phyloP scores from a whole-genome alignment of 2,888 invertebrate species.

The Pollenia labialis region DNA sequence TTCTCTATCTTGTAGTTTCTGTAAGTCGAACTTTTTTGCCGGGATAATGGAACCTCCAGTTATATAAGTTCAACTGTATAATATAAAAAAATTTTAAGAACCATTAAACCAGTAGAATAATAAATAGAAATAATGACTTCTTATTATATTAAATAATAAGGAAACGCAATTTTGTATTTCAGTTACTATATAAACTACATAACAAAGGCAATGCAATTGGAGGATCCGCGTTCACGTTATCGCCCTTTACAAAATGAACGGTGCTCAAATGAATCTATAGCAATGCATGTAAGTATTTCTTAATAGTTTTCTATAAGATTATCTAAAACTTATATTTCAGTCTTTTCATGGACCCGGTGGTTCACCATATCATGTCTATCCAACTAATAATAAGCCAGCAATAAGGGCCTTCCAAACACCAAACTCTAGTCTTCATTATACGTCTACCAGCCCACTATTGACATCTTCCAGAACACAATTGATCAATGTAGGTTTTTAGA shows the following conservation, averaged over 20 bases:
- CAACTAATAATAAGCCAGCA: conserved; percentile 87
- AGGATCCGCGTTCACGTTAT: conserved; percentile 89
- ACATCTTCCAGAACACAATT: conserved; percentile 80
- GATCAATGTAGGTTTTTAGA: conserved; percentile 75
- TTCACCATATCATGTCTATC: conserved; percentile 91
- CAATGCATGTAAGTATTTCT: conserved; percentile 86
- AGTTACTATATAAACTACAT: conserved; percentile 91
- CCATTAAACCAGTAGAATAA: too few relatives aligned
- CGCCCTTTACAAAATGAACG: conserved; percentile 85
- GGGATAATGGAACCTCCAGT: too few relatives aligned
- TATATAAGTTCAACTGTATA: too few relatives aligned
- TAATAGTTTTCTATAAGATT: neutral
- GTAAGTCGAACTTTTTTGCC: too few relatives aligned
- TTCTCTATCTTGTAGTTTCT: too few relatives aligned
- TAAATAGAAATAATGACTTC: too few relatives aligned
- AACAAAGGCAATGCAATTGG: conserved; percentile 90
- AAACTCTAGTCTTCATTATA: conserved; percentile 80
- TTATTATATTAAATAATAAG: too few relatives aligned
- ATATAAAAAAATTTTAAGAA: too few relatives aligned
- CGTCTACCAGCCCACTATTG: conserved; percentile 83
- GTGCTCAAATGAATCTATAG: conserved; percentile 86
- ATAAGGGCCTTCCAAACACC: conserved; percentile 86
- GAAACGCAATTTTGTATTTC: conserved; percentile 63
- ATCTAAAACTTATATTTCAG: conserved; percentile 43
- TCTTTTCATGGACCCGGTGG: conserved; percentile 81